Base-by-base conservation (phyloP, 2,113 vertebrate genomes). In the Gadus chalcogrammus region DNA sequence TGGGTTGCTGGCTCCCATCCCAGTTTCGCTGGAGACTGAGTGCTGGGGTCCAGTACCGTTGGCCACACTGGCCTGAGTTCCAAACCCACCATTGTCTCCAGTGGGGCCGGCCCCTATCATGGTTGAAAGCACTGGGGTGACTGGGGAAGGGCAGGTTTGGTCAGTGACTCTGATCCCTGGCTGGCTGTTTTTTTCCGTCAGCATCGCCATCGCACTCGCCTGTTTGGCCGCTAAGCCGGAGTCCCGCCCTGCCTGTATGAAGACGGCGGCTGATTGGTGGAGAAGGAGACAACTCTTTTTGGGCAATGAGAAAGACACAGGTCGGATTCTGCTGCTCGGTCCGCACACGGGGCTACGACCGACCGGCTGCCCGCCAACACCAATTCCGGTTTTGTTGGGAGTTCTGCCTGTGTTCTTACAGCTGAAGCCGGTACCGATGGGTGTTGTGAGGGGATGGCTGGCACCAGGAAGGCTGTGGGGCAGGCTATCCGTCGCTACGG, bases 261-360 rank as follows among this genome's bases (percentile, higher is more conserved):
- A 90, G 56, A 89, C 78, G 0, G 87, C 84, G 0, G 88, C 88
- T 2, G 89, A 87, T 56, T 82, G 87, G 79, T 88, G 86, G 17
- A 88, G 82, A 15, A 90, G 87, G 68, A 86, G 76, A 2, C 87
- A 87, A 76, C 68, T 87, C 70, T 87, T 79, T 63, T 89, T 90
- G 11, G 89, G 87, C 59, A 90, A 79, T 0, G 89, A 86, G 80
- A 90, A 89, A 68, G 86, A 89, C 15, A 90, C 87, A 0, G 88
- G 88, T 0, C 88, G 86, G 18, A 82, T 64, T 63, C 87, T 70
- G 74, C 67, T 18, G 28, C 13, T 18, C n/a, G 64, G 31, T 17
- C 15, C 60, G 1, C 53, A 48, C 11, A 16, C 31, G 1, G n/a
- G 52, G 42, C 68, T 64, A 69, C 62, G 73, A 11, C 48, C 65